Evolutionary conservation across 2,888 invertebrate species (phyloP).

Genomic region (Luperina testacea): DNA sequence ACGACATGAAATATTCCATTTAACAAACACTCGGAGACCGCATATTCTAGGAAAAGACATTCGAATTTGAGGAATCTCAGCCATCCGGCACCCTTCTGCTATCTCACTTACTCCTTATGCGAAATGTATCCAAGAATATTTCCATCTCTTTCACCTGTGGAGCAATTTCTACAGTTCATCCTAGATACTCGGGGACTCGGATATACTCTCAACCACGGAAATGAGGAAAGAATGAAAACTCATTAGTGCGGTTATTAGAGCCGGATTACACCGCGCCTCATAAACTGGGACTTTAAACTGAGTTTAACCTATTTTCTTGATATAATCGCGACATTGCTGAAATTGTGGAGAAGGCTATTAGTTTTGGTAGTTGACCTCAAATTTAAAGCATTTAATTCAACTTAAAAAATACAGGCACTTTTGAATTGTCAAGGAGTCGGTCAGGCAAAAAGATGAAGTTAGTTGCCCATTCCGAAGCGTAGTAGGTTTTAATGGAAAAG

Average conservation of each 20-base stretch:
- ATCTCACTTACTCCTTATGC: constrained; percentile 35
- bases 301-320: constrained; percentile 65
- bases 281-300: constrained; percentile 57
- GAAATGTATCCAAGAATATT: constrained; percentile 24
- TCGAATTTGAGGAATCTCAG: constrained; percentile 56
- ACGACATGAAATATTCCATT: constrained; percentile 48
- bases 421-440: background rate
- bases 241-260: constrained; percentile 64
- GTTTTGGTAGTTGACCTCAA: constrained; percentile 19
- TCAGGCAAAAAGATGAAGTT: background rate
- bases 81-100: constrained; percentile 28
- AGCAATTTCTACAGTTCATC: constrained; percentile 45
- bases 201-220: constrained; percentile 57
- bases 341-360: constrained; percentile 29
- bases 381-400: background rate
- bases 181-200: constrained; percentile 48
- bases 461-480: background rate
- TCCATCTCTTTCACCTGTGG: constrained; percentile 33
- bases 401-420: background rate
- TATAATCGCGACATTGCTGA: constrained; percentile 49
- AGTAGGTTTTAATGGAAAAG: background rate
- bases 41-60: constrained; percentile 48
- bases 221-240: constrained; percentile 66
- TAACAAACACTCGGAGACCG: constrained; percentile 46
- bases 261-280: constrained; percentile 58